Conservation (phyloP, 2,797 vertebrate species). For the Cercopithecus hamlyni region DNA sequence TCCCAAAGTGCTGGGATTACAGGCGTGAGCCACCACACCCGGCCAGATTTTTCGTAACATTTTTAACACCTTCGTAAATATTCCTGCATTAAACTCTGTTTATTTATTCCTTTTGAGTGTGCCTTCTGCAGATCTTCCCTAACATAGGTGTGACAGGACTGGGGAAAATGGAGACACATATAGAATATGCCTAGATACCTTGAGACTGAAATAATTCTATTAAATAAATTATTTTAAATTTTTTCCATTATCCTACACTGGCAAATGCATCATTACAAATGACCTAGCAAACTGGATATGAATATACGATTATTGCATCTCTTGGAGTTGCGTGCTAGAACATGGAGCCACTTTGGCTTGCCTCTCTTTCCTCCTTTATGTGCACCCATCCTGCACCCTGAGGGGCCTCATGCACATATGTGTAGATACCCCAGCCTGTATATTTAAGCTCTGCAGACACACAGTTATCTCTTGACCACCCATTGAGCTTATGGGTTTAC, state of each 20-base stretch:
- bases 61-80: background rate
- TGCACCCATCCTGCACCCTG: background rate
- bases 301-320: background rate
- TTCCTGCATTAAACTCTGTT: background rate
- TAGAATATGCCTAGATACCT: background rate
- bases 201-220: background rate
- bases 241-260: background rate
- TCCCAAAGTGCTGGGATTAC: too few species aligned
- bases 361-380: background rate
- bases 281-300: background rate
- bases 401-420: background rate
- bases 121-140: background rate
- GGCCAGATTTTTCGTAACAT: background rate
- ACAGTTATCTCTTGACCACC: background rate
- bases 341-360: background rate
- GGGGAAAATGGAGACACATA: background rate
- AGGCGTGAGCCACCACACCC: accelerated
- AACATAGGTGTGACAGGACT: background rate
- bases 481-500: background rate
- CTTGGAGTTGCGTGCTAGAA: background rate
- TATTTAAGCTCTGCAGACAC: background rate
- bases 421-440: background rate
- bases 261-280: background rate
- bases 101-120: background rate
- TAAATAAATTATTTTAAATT: background rate